Evolutionary conservation across 2,888 invertebrate species (phyloP).

Genomic region (Euzetes globulus): DNA sequence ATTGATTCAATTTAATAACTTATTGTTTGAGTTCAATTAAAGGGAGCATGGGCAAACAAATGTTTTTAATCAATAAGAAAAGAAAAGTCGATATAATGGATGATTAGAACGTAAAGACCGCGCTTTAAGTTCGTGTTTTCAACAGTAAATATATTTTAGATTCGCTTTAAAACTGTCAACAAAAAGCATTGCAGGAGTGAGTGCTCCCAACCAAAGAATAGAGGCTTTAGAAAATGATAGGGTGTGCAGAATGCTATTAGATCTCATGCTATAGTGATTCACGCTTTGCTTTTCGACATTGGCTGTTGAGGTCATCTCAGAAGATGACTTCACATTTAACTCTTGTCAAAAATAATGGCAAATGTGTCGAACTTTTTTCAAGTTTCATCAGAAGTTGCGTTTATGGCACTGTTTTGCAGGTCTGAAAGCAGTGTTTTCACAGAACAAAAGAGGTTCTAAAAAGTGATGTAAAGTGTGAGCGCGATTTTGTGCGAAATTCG

Average conservation of each 20-base stretch:
- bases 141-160: neutral
- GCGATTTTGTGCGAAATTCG: conserved; percentile 10
- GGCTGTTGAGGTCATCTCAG: neutral
- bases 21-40: no score
- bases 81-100: neutral
- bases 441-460: neutral
- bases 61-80: neutral
- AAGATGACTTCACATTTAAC: neutral
- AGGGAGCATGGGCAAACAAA: no score
- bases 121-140: neutral
- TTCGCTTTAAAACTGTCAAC: conserved; percentile 15
- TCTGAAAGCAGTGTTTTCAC: neutral
- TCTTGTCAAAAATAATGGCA: neutral
- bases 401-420: neutral
- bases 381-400: neutral
- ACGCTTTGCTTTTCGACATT: conserved; percentile 9
- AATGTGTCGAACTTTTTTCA: neutral
- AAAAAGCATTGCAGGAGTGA: conserved; percentile 16
- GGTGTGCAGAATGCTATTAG: conserved; percentile 10
- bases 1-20: no score
- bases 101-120: neutral
- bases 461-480: neutral
- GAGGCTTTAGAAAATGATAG: conserved; percentile 18
- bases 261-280: conserved; percentile 12
- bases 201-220: neutral